Evolutionary conservation across 2,888 invertebrate species (phyloP).

Genomic region (Oscheius sp.): DNA sequence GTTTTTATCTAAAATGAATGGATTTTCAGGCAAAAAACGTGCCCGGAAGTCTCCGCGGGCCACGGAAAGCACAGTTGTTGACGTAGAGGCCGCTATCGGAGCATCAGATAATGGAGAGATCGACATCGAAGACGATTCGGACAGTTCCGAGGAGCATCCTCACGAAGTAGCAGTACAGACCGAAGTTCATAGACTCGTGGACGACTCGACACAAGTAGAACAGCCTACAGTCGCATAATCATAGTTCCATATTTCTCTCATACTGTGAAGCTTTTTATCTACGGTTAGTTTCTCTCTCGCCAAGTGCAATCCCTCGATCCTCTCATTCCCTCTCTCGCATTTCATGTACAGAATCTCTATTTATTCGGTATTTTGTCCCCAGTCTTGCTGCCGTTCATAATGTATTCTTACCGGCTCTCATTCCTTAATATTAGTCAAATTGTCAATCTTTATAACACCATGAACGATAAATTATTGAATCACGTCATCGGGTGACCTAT

Average conservation of each 20-base stretch:
- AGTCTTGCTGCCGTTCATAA: no score
- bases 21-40: slow-evolving; percentile 44
- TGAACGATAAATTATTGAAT: no score
- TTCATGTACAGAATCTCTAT: background rate
- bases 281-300: background rate
- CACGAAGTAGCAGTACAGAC: slow-evolving; percentile 55
- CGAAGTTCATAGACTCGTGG: slow-evolving; percentile 25
- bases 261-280: background rate
- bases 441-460: no score
- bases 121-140: slow-evolving; percentile 10
- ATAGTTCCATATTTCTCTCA: background rate
- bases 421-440: no score
- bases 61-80: slow-evolving; percentile 41
- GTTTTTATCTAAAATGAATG: background rate
- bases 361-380: no score
- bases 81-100: slow-evolving; percentile 4
- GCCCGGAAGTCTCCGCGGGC: slow-evolving; percentile 41
- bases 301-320: background rate
- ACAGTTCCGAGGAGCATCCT: slow-evolving; percentile 24
- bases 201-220: slow-evolving; percentile 15
- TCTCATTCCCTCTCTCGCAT: background rate
- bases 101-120: background rate
- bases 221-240: slow-evolving; percentile 12
- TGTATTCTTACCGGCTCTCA: no score
- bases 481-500: no score